A percentile compares a stretch with the other conserved stretches of the same genome.
These are phyloP conservation scores for Phymanthus crucifer DNA, from an alignment of 92 coral and sea anemone species.

Conservation along the genomic window DNA sequence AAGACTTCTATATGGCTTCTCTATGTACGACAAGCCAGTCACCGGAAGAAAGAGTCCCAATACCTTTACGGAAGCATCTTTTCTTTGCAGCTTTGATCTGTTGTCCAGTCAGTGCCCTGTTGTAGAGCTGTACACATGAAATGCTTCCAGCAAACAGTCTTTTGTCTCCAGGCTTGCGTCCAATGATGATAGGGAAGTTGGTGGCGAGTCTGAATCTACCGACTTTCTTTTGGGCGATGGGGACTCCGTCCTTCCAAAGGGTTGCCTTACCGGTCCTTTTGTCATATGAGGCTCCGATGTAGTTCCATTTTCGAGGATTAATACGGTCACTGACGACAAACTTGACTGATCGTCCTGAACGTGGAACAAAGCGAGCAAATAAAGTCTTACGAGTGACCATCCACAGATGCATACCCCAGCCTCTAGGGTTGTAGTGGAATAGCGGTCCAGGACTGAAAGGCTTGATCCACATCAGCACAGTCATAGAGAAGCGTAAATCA, in stretches of 20 bases:
- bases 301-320: slow-evolving; percentile 63
- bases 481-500: slow-evolving; percentile 55
- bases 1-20: too few species aligned
- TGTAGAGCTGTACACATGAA: slow-evolving; percentile 70
- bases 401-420: slow-evolving; percentile 73
- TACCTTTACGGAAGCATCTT: slow-evolving; percentile 72
- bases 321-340: slow-evolving; percentile 49
- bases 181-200: slow-evolving; percentile 70
- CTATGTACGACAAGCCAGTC: too few species aligned
- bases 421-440: slow-evolving; percentile 65
- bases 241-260: slow-evolving; percentile 64
- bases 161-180: slow-evolving; percentile 69
- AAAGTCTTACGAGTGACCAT: slow-evolving; percentile 50
- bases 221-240: slow-evolving; percentile 53
- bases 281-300: slow-evolving; percentile 69
- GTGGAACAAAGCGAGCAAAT: slow-evolving; percentile 73
- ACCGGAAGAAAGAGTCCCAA: too few species aligned
- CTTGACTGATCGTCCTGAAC: slow-evolving; percentile 40
- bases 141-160: slow-evolving; percentile 68
- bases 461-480: slow-evolving; percentile 69
- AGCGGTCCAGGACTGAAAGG: slow-evolving; percentile 71
- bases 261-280: slow-evolving; percentile 56
- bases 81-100: slow-evolving; percentile 61
- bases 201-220: slow-evolving; percentile 74
- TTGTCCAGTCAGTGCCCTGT: slow-evolving; percentile 63